Evolutionary conservation across 2,797 vertebrate species (phyloP).

Genomic region (Trachurus trachurus): DNA sequence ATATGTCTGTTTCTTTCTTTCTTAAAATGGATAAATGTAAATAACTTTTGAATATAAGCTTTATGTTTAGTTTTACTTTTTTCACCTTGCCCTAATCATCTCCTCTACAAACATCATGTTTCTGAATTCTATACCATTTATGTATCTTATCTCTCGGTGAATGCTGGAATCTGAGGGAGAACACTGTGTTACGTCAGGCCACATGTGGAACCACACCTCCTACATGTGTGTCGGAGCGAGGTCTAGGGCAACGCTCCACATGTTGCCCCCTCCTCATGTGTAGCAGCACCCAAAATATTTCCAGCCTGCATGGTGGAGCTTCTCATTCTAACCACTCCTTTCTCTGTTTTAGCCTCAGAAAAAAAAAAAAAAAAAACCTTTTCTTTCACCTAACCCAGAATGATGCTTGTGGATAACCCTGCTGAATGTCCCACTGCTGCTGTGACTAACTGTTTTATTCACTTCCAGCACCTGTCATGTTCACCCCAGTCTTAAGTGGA

Average conservation of each 20-base stretch:
- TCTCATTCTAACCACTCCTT: slow-evolving; percentile 39
- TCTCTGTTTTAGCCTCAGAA: slow-evolving; percentile 69
- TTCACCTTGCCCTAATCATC: too few relatives aligned
- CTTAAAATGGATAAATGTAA: too few relatives aligned
- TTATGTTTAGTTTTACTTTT: not conserved
- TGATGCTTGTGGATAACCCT: slow-evolving; percentile 61
- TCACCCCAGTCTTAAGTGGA: slow-evolving; percentile 47
- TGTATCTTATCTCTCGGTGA: slow-evolving; percentile 30
- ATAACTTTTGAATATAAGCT: not conserved
- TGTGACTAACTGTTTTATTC: slow-evolving; percentile 76
- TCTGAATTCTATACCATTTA: not conserved
- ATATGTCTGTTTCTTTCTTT: not conserved
- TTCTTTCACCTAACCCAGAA: slow-evolving; percentile 66
- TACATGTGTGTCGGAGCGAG: slow-evolving; percentile 13
- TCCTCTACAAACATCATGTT: not conserved
- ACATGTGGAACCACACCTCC: slow-evolving; percentile 26
- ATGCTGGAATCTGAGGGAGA: slow-evolving; percentile 25
- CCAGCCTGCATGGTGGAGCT: slow-evolving; percentile 44
- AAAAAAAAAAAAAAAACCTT: slow-evolving; percentile 41
- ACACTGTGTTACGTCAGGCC: not conserved
- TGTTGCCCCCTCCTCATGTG: slow-evolving; percentile 2
- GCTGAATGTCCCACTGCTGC: slow-evolving; percentile 54
- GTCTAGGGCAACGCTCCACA: slow-evolving; percentile 12
- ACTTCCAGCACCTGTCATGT: slow-evolving; percentile 74
- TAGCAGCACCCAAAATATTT: not conserved